Evolutionary conservation across 2,113 vertebrate species (phyloP).

Genomic region (Coptodon rendalli): DNA sequence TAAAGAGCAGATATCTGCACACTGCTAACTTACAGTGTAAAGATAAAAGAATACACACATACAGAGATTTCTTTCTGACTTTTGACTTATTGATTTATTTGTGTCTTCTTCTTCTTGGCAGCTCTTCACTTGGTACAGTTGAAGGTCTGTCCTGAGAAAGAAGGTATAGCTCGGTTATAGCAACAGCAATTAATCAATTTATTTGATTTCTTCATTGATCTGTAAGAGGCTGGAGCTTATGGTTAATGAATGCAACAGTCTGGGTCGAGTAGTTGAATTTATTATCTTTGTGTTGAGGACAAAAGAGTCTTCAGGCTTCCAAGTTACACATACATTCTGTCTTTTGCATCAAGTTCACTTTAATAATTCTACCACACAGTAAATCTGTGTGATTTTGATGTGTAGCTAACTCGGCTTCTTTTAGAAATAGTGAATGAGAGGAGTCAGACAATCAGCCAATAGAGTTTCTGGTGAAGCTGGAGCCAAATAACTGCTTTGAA

Average conservation of each 20-base stretch:
- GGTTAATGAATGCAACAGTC: background rate
- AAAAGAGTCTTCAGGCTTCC: background rate
- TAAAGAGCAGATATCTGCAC: background rate
- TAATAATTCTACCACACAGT: background rate
- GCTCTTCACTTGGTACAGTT: background rate
- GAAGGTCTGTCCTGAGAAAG: background rate
- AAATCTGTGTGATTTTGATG: background rate
- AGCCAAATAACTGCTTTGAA: background rate
- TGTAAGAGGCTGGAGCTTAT: background rate
- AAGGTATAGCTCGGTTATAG: background rate
- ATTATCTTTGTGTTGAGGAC: background rate
- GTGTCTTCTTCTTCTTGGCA: background rate
- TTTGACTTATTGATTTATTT: background rate
- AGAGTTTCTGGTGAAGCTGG: background rate
- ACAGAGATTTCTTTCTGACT: background rate
- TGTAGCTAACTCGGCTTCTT: background rate
- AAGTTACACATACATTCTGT: background rate
- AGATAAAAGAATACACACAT: fast-evolving
- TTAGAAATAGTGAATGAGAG: background rate
- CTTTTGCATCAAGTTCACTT: background rate
- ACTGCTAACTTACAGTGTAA: fast-evolving
- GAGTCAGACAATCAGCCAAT: fast-evolving
- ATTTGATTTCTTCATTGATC: fast-evolving
- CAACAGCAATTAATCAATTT: fast-evolving
- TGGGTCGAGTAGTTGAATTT: fast-evolving